These are phyloP conservation scores for Temnopleurus reevesii DNA, from an alignment of 53 echinoderm and acorn worm genomes.

Conservation along the genomic window DNA sequence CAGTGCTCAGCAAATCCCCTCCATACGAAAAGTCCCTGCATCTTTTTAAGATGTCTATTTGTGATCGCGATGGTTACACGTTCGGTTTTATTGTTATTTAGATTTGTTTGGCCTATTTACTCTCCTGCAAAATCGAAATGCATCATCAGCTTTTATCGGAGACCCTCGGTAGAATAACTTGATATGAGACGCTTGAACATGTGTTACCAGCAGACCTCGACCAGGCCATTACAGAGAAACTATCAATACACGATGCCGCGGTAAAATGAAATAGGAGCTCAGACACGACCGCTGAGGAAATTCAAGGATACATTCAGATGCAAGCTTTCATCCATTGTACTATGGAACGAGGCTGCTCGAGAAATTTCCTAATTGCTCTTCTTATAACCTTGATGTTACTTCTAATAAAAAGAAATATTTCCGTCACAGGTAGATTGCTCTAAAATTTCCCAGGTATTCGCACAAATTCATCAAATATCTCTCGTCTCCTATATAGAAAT, in stretches of 20 bases:
- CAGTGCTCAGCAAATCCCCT: no score
- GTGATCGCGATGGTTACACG: no score
- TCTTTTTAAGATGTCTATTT: no score
- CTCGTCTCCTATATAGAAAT: no score
- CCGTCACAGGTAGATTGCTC: not conserved
- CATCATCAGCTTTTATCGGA: no score
- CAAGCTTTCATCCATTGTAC: not conserved
- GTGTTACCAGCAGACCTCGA: not conserved
- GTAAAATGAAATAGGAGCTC: not conserved
- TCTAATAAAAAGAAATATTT: not conserved
- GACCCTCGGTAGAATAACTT: no score
- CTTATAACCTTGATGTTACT: not conserved
- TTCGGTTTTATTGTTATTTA: no score
- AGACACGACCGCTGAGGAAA: not conserved
- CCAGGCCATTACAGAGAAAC: not conserved
- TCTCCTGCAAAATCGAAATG: no score
- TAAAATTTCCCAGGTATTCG: not conserved
- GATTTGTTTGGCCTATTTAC: no score
- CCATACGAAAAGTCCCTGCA: no score
- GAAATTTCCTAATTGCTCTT: not conserved
- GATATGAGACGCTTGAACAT: not conserved
- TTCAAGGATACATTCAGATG: not conserved
- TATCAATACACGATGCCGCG: not conserved
- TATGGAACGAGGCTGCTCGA: not conserved
- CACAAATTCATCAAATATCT: no score